Percentiles rank a stretch among this genome's conserved stretches.
Conservation (phyloP, 2,888 invertebrate genomes). For the Panorpa germanica region DNA sequence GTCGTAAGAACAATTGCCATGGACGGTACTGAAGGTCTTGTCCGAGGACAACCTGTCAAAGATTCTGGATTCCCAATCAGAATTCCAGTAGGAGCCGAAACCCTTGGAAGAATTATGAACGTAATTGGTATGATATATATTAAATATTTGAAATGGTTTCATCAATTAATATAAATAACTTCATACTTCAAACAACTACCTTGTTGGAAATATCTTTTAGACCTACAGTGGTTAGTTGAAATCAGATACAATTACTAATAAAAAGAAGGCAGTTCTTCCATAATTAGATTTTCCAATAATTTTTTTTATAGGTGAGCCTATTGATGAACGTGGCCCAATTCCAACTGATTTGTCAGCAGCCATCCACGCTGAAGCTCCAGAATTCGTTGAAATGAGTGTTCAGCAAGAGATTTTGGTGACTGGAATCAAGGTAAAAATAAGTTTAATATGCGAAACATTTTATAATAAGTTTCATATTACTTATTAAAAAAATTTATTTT, state of each 20-base stretch:
- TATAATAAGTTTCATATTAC: neutral
- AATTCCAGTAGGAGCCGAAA: conserved; percentile 81
- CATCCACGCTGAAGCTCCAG: conserved; percentile 83
- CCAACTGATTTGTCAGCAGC: conserved; percentile 54
- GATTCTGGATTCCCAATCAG: conserved; percentile 77
- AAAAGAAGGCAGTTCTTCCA: no score
- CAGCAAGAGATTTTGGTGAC: conserved; percentile 83
- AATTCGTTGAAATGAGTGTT: conserved; percentile 81
- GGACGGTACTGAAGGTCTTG: conserved; percentile 84
- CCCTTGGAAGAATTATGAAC: conserved; percentile 84
- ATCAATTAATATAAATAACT: no score
- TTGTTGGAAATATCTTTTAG: no score
- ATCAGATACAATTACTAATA: no score
- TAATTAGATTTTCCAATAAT: no score
- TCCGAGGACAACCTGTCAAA: conserved; percentile 61
- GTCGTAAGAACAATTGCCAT: conserved; percentile 83
- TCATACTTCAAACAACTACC: no score
- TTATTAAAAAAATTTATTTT: neutral
- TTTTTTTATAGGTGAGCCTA: conserved; percentile 66
- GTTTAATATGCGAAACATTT: no score
- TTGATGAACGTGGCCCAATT: conserved; percentile 76
- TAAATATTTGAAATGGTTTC: no score
- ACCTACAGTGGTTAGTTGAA: no score
- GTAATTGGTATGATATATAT: no score
- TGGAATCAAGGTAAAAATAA: conserved; percentile 61